phyloP scores from a whole-genome alignment of 2,113 vertebrate species.

The Pterocles burchelli region DNA sequence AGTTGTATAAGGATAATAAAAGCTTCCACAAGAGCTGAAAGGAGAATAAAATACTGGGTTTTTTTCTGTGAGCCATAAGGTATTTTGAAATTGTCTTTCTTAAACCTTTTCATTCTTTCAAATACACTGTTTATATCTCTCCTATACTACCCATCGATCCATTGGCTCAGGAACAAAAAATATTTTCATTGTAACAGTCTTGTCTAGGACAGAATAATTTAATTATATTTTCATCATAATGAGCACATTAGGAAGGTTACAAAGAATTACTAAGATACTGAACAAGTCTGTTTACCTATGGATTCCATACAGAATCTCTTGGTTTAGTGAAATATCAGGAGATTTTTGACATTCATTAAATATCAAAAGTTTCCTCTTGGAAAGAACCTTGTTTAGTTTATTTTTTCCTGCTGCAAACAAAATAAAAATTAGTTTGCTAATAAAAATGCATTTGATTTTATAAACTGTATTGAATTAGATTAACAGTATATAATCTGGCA shows the following conservation, averaged over 20 bases:
- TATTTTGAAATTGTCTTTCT: neutral
- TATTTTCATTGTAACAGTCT: neutral
- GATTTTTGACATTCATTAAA: neutral
- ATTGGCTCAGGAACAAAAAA: neutral
- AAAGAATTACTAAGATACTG: neutral
- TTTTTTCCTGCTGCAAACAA: neutral
- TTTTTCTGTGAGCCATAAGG: neutral
- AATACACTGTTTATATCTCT: neutral
- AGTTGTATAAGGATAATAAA: conserved; percentile 12
- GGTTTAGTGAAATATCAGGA: neutral
- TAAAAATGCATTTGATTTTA: neutral
- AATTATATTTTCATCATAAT: neutral
- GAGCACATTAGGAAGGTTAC: neutral
- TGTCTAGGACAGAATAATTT: neutral
- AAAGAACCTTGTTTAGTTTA: neutral
- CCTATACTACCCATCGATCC: neutral
- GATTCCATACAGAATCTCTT: neutral
- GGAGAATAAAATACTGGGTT: neutral
- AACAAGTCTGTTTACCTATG: neutral
- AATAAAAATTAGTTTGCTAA: neutral
- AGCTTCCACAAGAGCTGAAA: neutral
- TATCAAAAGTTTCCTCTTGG: neutral
- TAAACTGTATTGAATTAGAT: neutral
- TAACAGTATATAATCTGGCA: neutral
- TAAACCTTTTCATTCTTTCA: neutral